phyloP scores from a whole-genome alignment of 1,140 invertebrate species.

The Drosophila albomicans region DNA sequence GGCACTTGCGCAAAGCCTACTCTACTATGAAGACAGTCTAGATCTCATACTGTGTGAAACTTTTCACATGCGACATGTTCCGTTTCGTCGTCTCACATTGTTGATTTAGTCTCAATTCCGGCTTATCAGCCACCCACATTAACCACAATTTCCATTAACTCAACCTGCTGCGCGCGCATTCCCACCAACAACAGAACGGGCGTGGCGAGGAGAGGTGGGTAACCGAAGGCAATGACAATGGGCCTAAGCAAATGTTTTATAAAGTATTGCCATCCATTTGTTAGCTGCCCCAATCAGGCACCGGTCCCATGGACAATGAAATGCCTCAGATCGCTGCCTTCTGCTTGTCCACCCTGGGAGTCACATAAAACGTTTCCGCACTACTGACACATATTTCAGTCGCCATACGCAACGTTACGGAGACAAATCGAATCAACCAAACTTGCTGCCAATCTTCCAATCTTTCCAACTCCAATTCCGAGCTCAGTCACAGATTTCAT shows the following conservation, averaged over 20 bases:
- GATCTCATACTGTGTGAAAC: constrained; percentile 53
- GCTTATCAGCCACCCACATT: constrained; percentile 63
- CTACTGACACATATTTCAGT: constrained; percentile 6
- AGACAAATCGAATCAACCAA: too few relatives aligned
- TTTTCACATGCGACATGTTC: constrained; percentile 33
- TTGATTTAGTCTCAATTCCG: constrained; percentile 20
- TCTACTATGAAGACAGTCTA: constrained; percentile 81
- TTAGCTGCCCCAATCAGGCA: constrained; percentile 45
- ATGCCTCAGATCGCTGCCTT: background rate
- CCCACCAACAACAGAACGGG: constrained; percentile 33
- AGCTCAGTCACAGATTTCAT: too few relatives aligned
- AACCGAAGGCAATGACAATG: constrained; percentile 46
- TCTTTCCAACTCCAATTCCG: background rate
- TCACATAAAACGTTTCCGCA: constrained; percentile 9
- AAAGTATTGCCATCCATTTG: constrained; percentile 78
- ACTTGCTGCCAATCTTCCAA: background rate
- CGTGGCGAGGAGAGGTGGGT: too few relatives aligned
- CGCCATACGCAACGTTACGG: too few relatives aligned
- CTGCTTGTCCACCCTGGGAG: background rate
- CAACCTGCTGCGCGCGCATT: constrained; percentile 71
- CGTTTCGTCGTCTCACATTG: constrained; percentile 8
- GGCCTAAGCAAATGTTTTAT: constrained; percentile 76
- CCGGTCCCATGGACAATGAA: too few relatives aligned
- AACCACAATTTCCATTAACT: constrained; percentile 81
- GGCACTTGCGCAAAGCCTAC: constrained; percentile 40